A percentile compares a stretch with the other conserved stretches of the same genome.
Evolutionary conservation across 2,888 invertebrate species (phyloP).

Genomic region (Hipparchia sbordonii): DNA sequence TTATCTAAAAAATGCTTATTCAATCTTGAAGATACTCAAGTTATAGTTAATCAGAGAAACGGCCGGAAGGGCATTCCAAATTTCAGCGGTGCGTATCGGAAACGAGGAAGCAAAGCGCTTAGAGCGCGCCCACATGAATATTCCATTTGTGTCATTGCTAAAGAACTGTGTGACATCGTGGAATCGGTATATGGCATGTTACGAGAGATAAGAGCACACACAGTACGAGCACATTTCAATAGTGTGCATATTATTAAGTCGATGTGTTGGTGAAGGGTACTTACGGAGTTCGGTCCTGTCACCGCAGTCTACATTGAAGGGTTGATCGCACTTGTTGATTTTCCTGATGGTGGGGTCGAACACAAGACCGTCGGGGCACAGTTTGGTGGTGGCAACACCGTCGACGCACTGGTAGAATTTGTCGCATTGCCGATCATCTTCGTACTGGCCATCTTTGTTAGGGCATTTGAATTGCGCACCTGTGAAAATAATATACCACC

Average conservation of each 20-base stretch:
- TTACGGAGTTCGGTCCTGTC: constrained; percentile 94
- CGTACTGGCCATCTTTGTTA: constrained; percentile 89
- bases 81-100: too few relatives aligned
- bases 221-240: neutral
- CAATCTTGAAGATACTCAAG: too few relatives aligned
- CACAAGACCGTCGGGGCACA: constrained; percentile 94
- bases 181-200: neutral
- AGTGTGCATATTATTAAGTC: neutral
- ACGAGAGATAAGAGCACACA: neutral
- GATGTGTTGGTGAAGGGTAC: constrained; percentile 58
- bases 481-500: constrained; percentile 56
- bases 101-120: too few relatives aligned
- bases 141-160: too few relatives aligned
- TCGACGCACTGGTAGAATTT: constrained; percentile 92
- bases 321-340: constrained; percentile 95
- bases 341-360: constrained; percentile 93
- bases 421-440: constrained; percentile 92
- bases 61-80: too few relatives aligned
- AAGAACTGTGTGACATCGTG: neutral
- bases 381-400: constrained; percentile 87
- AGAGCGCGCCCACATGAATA: too few relatives aligned
- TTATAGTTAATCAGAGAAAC: too few relatives aligned
- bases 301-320: constrained; percentile 95
- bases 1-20: too few relatives aligned
- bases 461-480: constrained; percentile 89